These are phyloP conservation scores for Oryzias melastigma DNA, from an alignment of 2,113 vertebrate species.

Conservation along the genomic window DNA sequence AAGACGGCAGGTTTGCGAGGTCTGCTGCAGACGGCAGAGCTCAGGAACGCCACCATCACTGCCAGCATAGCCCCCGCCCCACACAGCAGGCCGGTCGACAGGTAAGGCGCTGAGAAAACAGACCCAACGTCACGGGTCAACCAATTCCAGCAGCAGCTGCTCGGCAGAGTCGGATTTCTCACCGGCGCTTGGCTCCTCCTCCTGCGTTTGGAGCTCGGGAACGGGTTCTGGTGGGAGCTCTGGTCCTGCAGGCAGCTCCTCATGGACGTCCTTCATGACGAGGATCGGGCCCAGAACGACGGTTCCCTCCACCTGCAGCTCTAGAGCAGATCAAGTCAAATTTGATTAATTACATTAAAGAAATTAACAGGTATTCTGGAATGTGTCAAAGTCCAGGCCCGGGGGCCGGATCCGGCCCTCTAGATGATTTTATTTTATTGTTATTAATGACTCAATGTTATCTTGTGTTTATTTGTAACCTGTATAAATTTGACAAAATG, in stretches of 20 bases:
- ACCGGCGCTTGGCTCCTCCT: constrained; percentile 16
- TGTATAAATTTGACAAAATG: too few species aligned
- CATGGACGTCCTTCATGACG: constrained; percentile 7
- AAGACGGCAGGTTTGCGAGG: constrained; percentile 1
- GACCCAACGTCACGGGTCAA: neutral
- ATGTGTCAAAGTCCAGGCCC: too few species aligned
- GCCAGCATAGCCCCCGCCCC: constrained; percentile 19
- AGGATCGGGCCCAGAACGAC: constrained; percentile 46
- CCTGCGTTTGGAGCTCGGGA: neutral
- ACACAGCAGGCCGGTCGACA: constrained; percentile 20
- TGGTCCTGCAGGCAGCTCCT: neutral
- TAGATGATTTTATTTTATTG: too few species aligned
- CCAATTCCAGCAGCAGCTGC: too few species aligned
- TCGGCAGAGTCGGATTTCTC: neutral
- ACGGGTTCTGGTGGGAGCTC: neutral
- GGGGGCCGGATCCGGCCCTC: too few species aligned
- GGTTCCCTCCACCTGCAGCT: constrained; percentile 26
- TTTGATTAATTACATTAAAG: too few species aligned
- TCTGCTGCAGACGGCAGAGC: constrained; percentile 16
- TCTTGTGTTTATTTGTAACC: too few species aligned
- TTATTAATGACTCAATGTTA: too few species aligned
- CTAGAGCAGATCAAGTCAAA: neutral
- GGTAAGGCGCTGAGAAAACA: constrained; percentile 17
- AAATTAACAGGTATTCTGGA: too few species aligned
- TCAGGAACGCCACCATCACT: constrained; percentile 14